phyloP scores from a whole-genome alignment of 2,797 vertebrate genomes.

The Esox lucius region DNA sequence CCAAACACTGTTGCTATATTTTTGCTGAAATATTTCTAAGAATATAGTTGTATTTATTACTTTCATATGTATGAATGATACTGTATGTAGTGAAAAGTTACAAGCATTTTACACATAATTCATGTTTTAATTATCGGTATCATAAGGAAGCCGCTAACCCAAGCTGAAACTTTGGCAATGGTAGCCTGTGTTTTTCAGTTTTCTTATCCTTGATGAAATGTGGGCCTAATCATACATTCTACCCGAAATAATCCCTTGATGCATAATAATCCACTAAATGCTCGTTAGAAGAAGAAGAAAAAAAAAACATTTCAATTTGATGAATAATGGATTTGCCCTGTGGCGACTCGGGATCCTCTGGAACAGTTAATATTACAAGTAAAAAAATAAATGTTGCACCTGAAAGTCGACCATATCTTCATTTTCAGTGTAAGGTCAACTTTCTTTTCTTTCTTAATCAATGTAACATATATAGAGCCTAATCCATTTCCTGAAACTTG shows the following conservation, averaged over 20 bases:
- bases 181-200: neutral
- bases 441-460: neutral
- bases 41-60: neutral
- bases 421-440: neutral
- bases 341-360: conserved; percentile 50
- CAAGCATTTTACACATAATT: neutral
- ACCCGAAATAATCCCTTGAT: conserved; percentile 53
- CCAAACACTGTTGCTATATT: neutral
- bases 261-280: conserved; percentile 69
- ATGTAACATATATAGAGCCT: neutral
- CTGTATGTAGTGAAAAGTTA: neutral
- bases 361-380: conserved; percentile 24
- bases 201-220: neutral
- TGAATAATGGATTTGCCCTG: conserved; percentile 70
- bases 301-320: conserved; percentile 29
- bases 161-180: neutral
- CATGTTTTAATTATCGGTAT: neutral
- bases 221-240: conserved; percentile 29
- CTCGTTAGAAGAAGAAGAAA: conserved; percentile 56
- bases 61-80: neutral
- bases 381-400: no score
- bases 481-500: neutral
- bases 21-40: neutral
- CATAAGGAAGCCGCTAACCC: neutral
- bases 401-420: neutral